phyloP scores from a whole-genome alignment of 2,888 invertebrate genomes.

The Oscheius sp. region DNA sequence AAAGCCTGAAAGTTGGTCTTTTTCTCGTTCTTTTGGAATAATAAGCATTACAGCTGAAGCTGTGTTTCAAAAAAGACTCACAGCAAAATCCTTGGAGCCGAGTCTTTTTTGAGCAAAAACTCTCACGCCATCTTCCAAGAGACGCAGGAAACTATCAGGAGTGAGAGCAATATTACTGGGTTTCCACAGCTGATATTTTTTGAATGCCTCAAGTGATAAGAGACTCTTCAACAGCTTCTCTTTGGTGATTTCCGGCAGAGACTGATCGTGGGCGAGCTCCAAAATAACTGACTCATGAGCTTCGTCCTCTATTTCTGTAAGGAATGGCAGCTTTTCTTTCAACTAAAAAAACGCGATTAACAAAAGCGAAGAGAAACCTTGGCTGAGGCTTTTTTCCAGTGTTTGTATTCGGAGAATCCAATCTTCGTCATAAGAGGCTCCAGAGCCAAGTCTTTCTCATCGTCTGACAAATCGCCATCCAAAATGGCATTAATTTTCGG shows the following conservation, averaged over 20 bases:
- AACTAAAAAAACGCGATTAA: neutral
- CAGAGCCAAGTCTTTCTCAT: neutral
- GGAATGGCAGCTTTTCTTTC: neutral
- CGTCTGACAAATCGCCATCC: neutral
- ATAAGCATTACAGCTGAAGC: neutral
- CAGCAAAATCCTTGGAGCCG: slow-evolving; percentile 1
- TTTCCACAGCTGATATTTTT: slow-evolving; percentile 2
- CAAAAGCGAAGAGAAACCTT: neutral
- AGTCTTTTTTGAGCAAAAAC: slow-evolving; percentile 1
- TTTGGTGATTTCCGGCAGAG: neutral
- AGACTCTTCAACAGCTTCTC: neutral
- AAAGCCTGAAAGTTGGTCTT: neutral
- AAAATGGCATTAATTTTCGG: neutral
- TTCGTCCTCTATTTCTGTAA: neutral
- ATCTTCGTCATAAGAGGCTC: neutral
- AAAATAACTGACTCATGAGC: neutral
- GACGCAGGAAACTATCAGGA: slow-evolving; percentile 3
- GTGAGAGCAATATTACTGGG: neutral
- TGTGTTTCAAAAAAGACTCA: neutral
- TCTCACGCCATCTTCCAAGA: neutral
- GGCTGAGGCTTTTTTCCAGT: neutral
- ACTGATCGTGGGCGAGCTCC: neutral
- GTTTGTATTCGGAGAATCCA: neutral
- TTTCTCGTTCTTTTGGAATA: too few relatives aligned
- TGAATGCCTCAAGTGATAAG: neutral